Evolutionary conservation across 2,888 invertebrate species (phyloP).

Genomic region (Elegia similella): DNA sequence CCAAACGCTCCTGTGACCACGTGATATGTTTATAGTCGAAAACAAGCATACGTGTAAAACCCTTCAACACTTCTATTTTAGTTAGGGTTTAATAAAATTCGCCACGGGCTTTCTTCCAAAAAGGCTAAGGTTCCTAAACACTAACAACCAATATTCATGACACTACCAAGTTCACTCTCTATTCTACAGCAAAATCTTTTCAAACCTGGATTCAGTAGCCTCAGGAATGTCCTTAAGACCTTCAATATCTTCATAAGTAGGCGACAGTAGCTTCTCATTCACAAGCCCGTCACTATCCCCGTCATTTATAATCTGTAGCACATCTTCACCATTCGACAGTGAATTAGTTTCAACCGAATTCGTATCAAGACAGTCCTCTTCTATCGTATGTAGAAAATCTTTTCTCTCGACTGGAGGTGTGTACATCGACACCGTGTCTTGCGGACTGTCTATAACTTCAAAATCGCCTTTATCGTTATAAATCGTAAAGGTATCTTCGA

Average conservation of each 20-base stretch:
- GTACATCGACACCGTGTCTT: constrained; percentile 30
- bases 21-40: too few species aligned
- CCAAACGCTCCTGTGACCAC: too few species aligned
- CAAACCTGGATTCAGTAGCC: constrained; percentile 41
- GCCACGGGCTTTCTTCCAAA: too few species aligned
- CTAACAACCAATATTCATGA: too few species aligned
- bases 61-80: too few species aligned
- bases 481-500: constrained; percentile 27
- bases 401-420: constrained; percentile 32
- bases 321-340: constrained; percentile 33
- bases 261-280: constrained; percentile 38
- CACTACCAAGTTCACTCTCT: too few species aligned
- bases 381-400: constrained; percentile 56
- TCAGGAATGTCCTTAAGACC: constrained; percentile 24
- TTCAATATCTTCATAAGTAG: constrained; percentile 13
- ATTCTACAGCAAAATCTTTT: not conserved
- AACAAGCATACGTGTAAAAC: too few species aligned
- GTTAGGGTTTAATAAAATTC: too few species aligned
- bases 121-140: too few species aligned
- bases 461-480: constrained; percentile 48
- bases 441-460: constrained; percentile 52
- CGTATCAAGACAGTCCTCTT: constrained; percentile 43
- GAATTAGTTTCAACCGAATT: constrained; percentile 32
- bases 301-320: constrained; percentile 39
- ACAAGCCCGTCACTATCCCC: constrained; percentile 46